Evolutionary conservation across 2,888 invertebrate genomes (phyloP).

Genomic region (Hemicrepidius hirtus): DNA sequence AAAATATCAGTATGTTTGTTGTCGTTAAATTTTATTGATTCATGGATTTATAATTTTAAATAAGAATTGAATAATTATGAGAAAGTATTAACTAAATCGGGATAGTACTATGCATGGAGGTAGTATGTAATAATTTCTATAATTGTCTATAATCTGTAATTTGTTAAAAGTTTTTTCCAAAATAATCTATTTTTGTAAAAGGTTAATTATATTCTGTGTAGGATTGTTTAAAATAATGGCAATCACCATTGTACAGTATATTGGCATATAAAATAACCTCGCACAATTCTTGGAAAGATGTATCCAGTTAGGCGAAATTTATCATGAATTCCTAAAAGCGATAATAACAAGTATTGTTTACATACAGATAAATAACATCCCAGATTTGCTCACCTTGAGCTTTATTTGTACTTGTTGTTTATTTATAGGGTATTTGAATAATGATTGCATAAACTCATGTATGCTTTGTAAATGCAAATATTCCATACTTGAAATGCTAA

Average conservation of each 20-base stretch:
- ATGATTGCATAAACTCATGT: conserved; percentile 44
- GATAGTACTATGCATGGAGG: too few species aligned
- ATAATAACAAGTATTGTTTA: conserved; percentile 30
- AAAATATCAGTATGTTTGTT: neutral
- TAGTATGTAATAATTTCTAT: too few species aligned
- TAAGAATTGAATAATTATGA: too few species aligned
- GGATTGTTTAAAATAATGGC: too few species aligned
- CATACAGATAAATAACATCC: conserved; percentile 38
- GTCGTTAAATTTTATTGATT: too few species aligned
- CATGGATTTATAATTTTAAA: too few species aligned
- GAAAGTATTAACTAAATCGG: too few species aligned
- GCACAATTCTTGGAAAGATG: conserved; percentile 15
- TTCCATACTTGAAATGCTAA: conserved; percentile 37
- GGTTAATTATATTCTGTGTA: too few species aligned
- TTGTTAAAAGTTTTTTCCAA: too few species aligned
- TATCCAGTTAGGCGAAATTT: conserved; percentile 24
- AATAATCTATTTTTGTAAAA: too few species aligned
- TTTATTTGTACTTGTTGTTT: conserved; percentile 43
- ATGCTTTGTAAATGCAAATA: conserved; percentile 43
- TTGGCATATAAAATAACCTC: neutral
- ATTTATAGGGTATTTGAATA: conserved; percentile 48
- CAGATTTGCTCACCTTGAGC: conserved; percentile 49
- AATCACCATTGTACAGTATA: too few species aligned
- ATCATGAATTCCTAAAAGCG: conserved; percentile 27
- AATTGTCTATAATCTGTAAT: too few species aligned